These are phyloP conservation scores for Oreotrochilus melanogaster DNA, from an alignment of 2,113 vertebrate genomes.

Conservation along the genomic window DNA sequence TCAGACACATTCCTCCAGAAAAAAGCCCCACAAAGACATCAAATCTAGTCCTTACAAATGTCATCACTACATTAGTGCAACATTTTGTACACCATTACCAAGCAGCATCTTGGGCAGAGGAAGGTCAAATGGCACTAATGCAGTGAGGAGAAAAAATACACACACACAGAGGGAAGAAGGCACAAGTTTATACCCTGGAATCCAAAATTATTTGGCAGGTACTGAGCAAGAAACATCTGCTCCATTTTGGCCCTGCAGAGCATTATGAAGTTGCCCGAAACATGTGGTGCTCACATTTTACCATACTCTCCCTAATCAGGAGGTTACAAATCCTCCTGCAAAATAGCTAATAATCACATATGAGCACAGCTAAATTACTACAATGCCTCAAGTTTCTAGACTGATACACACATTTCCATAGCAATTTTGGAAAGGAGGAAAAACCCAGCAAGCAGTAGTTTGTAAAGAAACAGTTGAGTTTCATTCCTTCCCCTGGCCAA, in stretches of 20 bases:
- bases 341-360: neutral
- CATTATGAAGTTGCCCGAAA: neutral
- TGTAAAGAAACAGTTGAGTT: too few relatives aligned
- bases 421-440: neutral
- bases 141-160: neutral
- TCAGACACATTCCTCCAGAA: neutral
- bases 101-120: fast-evolving
- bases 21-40: neutral
- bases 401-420: neutral
- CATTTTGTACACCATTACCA: fast-evolving
- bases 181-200: neutral
- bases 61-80: neutral
- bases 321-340: neutral
- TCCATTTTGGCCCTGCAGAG: conserved; percentile 9
- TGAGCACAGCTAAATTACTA: neutral
- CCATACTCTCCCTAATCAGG: neutral
- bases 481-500: too few relatives aligned
- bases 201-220: conserved; percentile 41
- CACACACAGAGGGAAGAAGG: fast-evolving
- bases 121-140: fast-evolving
- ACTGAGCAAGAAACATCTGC: neutral
- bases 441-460: neutral
- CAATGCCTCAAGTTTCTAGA: neutral
- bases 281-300: neutral
- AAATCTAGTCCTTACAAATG: neutral